A percentile compares a stretch with the other conserved stretches of the same genome.
phyloP scores from a whole-genome alignment of 1,140 invertebrate genomes.

The Aricia agestis region DNA sequence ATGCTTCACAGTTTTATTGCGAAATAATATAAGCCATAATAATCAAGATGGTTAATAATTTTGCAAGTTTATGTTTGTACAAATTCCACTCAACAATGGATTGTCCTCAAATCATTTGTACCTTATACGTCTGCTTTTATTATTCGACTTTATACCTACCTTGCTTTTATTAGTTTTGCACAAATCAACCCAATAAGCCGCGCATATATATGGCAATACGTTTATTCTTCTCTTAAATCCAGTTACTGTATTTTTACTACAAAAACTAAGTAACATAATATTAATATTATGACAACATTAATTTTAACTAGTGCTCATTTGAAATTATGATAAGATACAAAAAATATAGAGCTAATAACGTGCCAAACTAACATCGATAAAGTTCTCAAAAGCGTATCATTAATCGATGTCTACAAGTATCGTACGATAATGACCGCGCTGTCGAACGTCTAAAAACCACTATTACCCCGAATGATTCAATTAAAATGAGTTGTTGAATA shows the following conservation, averaged over 20 bases:
- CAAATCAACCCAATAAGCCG: no score
- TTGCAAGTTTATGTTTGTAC: background rate
- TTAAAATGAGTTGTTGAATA: conserved; percentile 66
- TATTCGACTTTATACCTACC: background rate
- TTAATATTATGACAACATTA: background rate
- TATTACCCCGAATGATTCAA: conserved; percentile 64
- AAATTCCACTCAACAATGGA: background rate
- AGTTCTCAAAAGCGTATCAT: conserved; percentile 30
- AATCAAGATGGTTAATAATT: background rate
- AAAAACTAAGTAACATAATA: no score
- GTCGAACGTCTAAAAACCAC: conserved; percentile 62
- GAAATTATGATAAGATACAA: background rate
- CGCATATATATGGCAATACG: no score
- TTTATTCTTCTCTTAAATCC: no score
- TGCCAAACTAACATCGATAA: conserved; percentile 24
- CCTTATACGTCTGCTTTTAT: background rate
- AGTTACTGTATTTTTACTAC: no score
- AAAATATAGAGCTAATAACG: conserved; percentile 4
- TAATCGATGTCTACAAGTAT: conserved; percentile 40
- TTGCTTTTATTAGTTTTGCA: no score
- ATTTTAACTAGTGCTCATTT: background rate
- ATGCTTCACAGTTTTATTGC: background rate
- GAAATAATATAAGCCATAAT: background rate
- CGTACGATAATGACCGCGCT: conserved; percentile 52
- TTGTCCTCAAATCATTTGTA: background rate